A percentile compares a stretch with the other conserved stretches of the same genome.
Evolutionary conservation across 1,140 invertebrate species (phyloP).

Genomic region (Polyergus mexicanus): DNA sequence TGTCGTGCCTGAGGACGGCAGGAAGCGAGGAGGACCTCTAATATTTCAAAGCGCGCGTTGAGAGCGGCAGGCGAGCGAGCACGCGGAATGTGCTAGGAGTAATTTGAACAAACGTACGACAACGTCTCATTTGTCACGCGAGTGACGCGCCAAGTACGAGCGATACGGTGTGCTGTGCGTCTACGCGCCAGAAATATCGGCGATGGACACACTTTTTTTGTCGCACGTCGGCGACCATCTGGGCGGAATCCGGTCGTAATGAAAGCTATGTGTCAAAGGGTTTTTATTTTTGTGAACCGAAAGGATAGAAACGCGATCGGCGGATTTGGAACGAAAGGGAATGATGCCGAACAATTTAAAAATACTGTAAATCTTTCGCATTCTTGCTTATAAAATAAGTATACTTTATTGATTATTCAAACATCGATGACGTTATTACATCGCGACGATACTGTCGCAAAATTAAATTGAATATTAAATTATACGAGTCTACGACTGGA

Average conservation of each 20-base stretch:
- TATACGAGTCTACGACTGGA: neutral
- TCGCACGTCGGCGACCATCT: conserved; percentile 23
- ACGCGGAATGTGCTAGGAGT: conserved; percentile 80
- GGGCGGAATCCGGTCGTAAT: conserved; percentile 70
- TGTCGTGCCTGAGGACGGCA: conserved; percentile 46
- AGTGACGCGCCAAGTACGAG: conserved; percentile 79
- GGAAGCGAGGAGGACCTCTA: conserved; percentile 67
- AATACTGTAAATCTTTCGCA: conserved; percentile 16
- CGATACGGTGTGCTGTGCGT: conserved; percentile 72
- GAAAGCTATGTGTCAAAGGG: conserved; percentile 65
- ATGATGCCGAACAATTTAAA: conserved; percentile 7
- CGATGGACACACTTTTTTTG: conserved; percentile 75
- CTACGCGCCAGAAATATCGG: conserved; percentile 70
- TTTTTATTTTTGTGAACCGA: conserved; percentile 47
- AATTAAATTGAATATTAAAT: conserved; percentile 1
- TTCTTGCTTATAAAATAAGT: neutral
- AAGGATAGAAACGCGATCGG: neutral
- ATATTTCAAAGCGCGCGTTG: conserved; percentile 77
- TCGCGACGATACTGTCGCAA: neutral
- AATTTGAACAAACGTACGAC: conserved; percentile 86
- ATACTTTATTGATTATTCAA: neutral
- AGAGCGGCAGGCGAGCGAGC: conserved; percentile 74
- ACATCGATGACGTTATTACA: neutral
- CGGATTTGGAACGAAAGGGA: neutral
- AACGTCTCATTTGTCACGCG: conserved; percentile 86